Conservation (phyloP, 2,113 vertebrate genomes). For the Centropus bengalensis region DNA sequence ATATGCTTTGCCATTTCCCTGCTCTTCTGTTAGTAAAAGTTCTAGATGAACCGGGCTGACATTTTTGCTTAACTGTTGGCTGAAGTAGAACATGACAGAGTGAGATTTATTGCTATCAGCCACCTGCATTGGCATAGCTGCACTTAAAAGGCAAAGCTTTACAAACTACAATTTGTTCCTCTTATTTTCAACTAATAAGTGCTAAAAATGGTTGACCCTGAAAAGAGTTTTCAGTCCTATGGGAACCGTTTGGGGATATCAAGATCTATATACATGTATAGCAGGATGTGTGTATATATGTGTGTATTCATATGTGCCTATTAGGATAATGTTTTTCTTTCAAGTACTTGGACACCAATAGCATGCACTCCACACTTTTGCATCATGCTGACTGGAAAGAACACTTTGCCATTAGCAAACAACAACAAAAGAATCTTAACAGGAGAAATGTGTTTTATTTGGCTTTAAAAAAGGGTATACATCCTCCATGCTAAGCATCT, state of each 20-base stretch:
- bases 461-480: neutral
- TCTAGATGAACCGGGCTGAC: neutral
- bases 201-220: rapidly evolving
- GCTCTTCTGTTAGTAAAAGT: neutral
- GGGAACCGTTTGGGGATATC: neutral
- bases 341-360: neutral
- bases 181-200: neutral
- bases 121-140: neutral
- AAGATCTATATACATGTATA: neutral
- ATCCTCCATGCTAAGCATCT: neutral
- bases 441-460: neutral
- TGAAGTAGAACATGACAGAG: neutral
- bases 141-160: neutral
- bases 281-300: neutral
- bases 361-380: neutral
- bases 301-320: no score
- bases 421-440: neutral
- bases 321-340: neutral
- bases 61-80: neutral
- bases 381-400: neutral
- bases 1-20: neutral
- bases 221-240: neutral
- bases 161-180: neutral
- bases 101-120: neutral
- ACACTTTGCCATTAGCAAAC: neutral